Percentiles rank a stretch among this genome's conserved stretches.
Evolutionary conservation across 2,888 invertebrate genomes (phyloP).

Genomic region (Aspidapion aeneum): DNA sequence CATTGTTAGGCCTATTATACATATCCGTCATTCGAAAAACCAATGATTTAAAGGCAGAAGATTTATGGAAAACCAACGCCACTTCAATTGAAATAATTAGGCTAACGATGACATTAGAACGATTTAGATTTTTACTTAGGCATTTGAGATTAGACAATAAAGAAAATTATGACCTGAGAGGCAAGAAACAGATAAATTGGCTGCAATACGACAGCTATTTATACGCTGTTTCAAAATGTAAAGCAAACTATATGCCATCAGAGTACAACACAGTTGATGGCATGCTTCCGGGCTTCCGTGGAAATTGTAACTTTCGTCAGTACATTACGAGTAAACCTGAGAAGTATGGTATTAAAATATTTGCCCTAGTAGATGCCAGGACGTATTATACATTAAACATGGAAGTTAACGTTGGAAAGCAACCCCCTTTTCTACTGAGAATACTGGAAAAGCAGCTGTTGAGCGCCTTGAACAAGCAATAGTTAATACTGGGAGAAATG

Average conservation of each 20-base stretch:
- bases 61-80: slow-evolving; percentile 4
- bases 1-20: no score
- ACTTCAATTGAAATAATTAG: slow-evolving; percentile 6
- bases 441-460: slow-evolving; percentile 11
- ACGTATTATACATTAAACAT: slow-evolving; percentile 17
- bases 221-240: slow-evolving; percentile 6
- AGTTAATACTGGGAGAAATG: slow-evolving; percentile 13
- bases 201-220: slow-evolving; percentile 20
- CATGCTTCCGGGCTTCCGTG: slow-evolving; percentile 8
- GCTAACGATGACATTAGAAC: slow-evolving; percentile 3
- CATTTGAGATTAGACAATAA: slow-evolving; percentile 6
- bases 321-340: slow-evolving; percentile 8
- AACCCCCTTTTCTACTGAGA: slow-evolving; percentile 15
- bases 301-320: slow-evolving; percentile 9
- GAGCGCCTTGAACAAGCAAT: slow-evolving; percentile 14
- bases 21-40: neutral
- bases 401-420: slow-evolving; percentile 18
- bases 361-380: slow-evolving; percentile 15
- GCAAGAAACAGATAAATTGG: neutral
- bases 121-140: slow-evolving; percentile 7
- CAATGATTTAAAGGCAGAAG: slow-evolving; percentile 4
- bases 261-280: slow-evolving; percentile 9
- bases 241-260: slow-evolving; percentile 15
- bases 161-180: slow-evolving; percentile 4
- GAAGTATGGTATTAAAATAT: slow-evolving; percentile 19